Conservation (phyloP, 2,113 vertebrate species). For the Zosterops lateralis region DNA sequence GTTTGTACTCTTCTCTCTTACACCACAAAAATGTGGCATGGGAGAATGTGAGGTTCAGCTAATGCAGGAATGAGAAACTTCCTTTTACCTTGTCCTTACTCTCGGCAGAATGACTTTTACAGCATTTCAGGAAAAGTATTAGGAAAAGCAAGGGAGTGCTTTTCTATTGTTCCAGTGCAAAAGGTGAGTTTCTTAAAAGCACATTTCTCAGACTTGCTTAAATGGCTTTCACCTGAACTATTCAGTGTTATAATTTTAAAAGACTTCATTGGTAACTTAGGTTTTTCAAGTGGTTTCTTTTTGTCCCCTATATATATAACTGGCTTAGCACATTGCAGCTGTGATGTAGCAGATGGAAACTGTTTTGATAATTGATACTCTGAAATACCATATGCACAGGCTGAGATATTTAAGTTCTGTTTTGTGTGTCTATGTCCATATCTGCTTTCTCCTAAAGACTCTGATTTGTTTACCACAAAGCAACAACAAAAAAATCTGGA, state of each 20-base stretch:
- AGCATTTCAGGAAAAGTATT: not conserved
- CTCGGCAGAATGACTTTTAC: not conserved
- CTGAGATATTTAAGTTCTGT: not conserved
- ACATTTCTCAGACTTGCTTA: not conserved
- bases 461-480: not conserved
- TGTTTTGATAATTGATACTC: conserved; percentile 21
- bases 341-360: conserved; percentile 7
- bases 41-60: not conserved
- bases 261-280: not conserved
- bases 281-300: not conserved
- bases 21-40: not conserved
- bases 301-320: not conserved
- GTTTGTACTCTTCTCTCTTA: not conserved
- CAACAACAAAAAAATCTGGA: not conserved
- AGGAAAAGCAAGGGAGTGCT: not conserved
- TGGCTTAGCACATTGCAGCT: conserved; percentile 4
- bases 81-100: not conserved
- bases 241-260: not conserved
- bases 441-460: not conserved
- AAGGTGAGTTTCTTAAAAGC: not conserved
- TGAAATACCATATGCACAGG: conserved; percentile 5
- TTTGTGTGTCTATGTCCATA: not conserved
- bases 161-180: not conserved
- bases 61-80: not conserved
- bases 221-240: not conserved